Conservation (phyloP, 2,113 vertebrate genomes). For the Amia ocellicauda region DNA sequence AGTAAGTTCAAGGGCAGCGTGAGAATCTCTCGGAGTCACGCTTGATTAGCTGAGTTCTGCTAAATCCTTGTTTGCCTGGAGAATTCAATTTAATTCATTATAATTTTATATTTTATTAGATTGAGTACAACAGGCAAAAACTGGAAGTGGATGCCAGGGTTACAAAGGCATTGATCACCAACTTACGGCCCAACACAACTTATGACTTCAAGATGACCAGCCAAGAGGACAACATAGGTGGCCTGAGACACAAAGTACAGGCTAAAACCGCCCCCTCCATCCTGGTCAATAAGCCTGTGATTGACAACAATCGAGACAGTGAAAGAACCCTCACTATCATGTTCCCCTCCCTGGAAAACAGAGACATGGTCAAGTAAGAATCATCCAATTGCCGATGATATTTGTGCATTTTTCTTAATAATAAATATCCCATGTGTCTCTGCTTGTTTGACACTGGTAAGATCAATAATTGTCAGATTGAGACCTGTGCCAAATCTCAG, state of each 20-base stretch:
- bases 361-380: slow-evolving; percentile 80
- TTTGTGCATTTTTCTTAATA: no score
- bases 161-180: slow-evolving; percentile 82
- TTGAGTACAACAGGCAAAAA: slow-evolving; percentile 86
- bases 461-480: no score
- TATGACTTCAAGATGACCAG: slow-evolving; percentile 88
- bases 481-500: no score
- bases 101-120: slow-evolving; percentile 64
- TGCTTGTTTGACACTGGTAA: no score
- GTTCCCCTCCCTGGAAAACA: slow-evolving; percentile 73
- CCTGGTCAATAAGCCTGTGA: slow-evolving; percentile 75
- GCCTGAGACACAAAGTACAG: slow-evolving; percentile 78
- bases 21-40: no score
- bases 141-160: slow-evolving; percentile 83
- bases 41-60: no score
- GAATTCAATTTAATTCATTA: no score
- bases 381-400: no score
- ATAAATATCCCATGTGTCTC: no score
- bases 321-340: slow-evolving; percentile 80
- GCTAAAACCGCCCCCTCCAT: slow-evolving; percentile 83
- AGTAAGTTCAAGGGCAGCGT: slow-evolving; percentile 52
- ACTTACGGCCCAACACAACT: slow-evolving; percentile 80
- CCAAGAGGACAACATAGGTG: slow-evolving; percentile 78
- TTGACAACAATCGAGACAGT: slow-evolving; percentile 73
- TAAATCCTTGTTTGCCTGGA: no score